These are phyloP conservation scores for Hermaeophaga mercurialis DNA, from an alignment of 2,888 invertebrate species.

Conservation along the genomic window DNA sequence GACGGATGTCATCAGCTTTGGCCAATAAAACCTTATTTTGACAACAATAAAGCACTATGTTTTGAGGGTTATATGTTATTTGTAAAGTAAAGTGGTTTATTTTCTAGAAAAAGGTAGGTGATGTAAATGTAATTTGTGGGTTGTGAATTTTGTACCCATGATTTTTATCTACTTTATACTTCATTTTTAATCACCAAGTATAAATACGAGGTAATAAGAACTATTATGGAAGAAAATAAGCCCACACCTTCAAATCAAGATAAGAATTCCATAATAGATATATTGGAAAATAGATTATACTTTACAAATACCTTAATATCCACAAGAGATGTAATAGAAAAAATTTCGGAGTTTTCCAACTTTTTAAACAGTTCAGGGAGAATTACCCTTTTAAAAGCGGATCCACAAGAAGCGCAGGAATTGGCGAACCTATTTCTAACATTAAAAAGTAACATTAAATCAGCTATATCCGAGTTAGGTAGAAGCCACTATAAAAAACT, in stretches of 20 bases:
- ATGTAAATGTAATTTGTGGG: too few species aligned
- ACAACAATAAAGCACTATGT: too few species aligned
- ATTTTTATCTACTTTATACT: too few species aligned
- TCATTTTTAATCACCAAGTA: too few species aligned
- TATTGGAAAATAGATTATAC: slow-evolving; percentile 24
- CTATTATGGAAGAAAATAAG: slow-evolving; percentile 10
- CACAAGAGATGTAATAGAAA: slow-evolving; percentile 28
- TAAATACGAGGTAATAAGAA: too few species aligned
- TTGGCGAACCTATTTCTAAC: slow-evolving; percentile 37
- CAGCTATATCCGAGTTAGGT: slow-evolving; percentile 36
- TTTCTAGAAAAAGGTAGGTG: too few species aligned
- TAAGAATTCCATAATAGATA: slow-evolving; percentile 1
- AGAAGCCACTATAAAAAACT: slow-evolving; percentile 22
- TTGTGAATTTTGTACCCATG: too few species aligned
- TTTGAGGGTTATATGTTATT: too few species aligned
- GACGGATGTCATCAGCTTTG: too few species aligned
- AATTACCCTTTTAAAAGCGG: slow-evolving; percentile 33
- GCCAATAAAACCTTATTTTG: too few species aligned
- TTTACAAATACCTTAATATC: slow-evolving; percentile 2
- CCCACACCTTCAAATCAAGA: not conserved
- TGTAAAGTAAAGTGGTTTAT: too few species aligned
- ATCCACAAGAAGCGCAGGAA: slow-evolving; percentile 32
- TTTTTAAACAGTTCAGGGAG: slow-evolving; percentile 39
- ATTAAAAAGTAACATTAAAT: slow-evolving; percentile 41
- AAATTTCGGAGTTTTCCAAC: slow-evolving; percentile 37